phyloP scores from a whole-genome alignment of 2,113 vertebrate species.

The Sylvietta virens region DNA sequence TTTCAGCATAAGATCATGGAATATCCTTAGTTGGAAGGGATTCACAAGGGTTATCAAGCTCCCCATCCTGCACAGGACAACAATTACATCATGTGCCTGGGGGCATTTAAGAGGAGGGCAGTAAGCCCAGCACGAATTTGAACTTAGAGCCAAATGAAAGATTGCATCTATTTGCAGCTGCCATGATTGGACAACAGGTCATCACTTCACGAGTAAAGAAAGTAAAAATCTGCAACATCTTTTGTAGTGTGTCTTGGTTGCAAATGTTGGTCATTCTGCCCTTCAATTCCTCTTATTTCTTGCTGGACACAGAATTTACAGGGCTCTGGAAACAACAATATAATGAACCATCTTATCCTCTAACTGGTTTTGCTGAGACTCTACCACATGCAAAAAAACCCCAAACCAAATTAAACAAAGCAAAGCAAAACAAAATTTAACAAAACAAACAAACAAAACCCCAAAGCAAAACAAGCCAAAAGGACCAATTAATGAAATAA shows the following conservation, averaged over 20 bases:
- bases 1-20: neutral
- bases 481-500: neutral
- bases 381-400: neutral
- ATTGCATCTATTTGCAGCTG: neutral
- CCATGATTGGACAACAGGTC: neutral
- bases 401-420: neutral
- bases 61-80: neutral
- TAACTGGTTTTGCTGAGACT: neutral
- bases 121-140: neutral
- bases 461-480: neutral
- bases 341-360: neutral
- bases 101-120: neutral
- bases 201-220: neutral
- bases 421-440: neutral
- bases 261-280: neutral
- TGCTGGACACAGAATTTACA: neutral
- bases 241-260: neutral
- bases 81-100: neutral
- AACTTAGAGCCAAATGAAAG: neutral
- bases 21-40: neutral
- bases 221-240: neutral
- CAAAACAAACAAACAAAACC: neutral
- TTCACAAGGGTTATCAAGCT: neutral
- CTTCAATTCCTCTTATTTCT: neutral
- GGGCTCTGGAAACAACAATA: neutral